Conservation (phyloP, 2,113 vertebrate species). For the Caranx melampygus region DNA sequence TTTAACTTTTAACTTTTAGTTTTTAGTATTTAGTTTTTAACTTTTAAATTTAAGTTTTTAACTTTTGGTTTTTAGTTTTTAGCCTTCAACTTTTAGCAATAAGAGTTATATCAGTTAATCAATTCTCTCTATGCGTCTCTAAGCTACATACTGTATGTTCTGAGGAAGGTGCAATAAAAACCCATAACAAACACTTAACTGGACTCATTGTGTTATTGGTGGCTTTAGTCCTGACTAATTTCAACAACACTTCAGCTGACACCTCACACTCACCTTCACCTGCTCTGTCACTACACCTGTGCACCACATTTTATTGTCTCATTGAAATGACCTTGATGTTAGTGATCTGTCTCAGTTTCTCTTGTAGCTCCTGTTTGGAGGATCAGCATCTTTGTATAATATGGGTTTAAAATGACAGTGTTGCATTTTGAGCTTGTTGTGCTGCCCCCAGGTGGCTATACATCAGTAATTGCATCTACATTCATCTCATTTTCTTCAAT, state of each 20-base stretch:
- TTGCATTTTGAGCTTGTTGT: background rate
- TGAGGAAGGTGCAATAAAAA: slow-evolving; percentile 69
- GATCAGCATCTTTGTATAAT: background rate
- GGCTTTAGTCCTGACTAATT: no score
- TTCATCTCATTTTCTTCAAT: background rate
- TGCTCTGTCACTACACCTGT: background rate
- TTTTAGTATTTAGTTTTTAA: no score
- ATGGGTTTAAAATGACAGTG: no score
- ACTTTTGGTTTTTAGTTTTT: no score
- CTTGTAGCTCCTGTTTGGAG: background rate
- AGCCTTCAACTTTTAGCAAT: slow-evolving; percentile 17
- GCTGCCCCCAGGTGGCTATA: background rate
- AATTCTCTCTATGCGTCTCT: background rate
- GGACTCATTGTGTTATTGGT: slow-evolving; percentile 4
- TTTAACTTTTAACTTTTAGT: no score
- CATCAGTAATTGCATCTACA: background rate
- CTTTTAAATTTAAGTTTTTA: no score
- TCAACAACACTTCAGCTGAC: background rate
- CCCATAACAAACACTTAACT: slow-evolving; percentile 8
- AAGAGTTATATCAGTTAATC: slow-evolving; percentile 7
- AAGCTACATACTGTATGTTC: slow-evolving; percentile 51
- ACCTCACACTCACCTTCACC: background rate
- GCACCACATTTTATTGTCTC: background rate
- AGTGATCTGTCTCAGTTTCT: background rate
- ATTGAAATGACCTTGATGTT: background rate